phyloP scores from a whole-genome alignment of 1,140 invertebrate species.

The Temnothorax longispinosus region DNA sequence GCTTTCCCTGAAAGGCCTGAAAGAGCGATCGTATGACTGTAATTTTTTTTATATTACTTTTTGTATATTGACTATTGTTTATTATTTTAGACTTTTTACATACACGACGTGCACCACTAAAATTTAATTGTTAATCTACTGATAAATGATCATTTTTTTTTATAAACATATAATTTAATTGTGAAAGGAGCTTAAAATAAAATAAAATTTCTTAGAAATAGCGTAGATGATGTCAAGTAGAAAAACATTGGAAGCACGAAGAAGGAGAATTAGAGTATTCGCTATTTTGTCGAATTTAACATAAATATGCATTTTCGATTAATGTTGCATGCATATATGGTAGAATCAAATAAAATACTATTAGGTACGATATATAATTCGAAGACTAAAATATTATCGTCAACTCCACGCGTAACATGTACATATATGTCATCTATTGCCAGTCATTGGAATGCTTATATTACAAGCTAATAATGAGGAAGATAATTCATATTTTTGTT shows the following conservation, averaged over 20 bases:
- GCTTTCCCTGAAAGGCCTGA: conserved; percentile 9
- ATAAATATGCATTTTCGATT: conserved; percentile 9
- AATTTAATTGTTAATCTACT: not conserved
- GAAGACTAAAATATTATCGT: not conserved
- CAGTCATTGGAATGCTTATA: not conserved
- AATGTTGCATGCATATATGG: not conserved
- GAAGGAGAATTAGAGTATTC: not conserved
- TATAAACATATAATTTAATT: not conserved
- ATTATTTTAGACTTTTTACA: conserved; percentile 4
- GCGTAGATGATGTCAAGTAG: not conserved
- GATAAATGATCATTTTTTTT: not conserved
- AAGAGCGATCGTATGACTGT: not conserved
- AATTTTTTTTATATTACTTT: not conserved
- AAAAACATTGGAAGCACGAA: not conserved
- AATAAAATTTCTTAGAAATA: not conserved
- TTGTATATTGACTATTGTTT: not conserved
- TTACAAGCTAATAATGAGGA: conserved; percentile 16
- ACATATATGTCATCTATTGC: not conserved
- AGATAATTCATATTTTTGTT: not conserved
- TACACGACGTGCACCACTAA: not conserved
- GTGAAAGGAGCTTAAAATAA: not conserved
- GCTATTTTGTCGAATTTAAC: conserved; percentile 21
- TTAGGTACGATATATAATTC: not conserved
- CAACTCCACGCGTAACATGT: not conserved
- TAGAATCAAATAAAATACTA: conserved; percentile 12